Evolutionary conservation across 2,113 vertebrate species (phyloP).

Genomic region (Ictidomys tridecemlineatus): DNA sequence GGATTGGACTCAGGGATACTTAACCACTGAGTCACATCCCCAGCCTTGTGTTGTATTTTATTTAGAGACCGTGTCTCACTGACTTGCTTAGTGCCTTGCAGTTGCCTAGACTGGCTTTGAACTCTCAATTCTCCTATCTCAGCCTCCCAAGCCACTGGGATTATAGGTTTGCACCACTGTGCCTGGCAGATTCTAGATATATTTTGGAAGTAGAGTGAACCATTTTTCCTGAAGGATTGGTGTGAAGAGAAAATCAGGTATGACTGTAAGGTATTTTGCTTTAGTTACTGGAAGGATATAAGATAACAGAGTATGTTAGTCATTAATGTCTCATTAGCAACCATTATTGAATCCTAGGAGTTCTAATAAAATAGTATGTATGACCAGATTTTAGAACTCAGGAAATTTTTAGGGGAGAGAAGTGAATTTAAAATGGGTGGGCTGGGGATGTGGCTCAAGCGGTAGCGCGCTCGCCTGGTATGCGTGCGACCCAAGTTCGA

Average conservation of each 20-base stretch:
- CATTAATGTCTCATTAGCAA: constrained; percentile 20
- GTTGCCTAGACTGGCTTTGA: no score
- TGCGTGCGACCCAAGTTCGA: no score
- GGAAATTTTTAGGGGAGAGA: constrained; percentile 26
- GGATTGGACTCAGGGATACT: no score
- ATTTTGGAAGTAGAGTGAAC: not conserved
- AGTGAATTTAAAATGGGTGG: not conserved
- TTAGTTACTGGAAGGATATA: not conserved
- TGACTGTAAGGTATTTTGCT: not conserved
- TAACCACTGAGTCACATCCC: no score
- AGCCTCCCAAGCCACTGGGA: no score
- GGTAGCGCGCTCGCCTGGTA: no score
- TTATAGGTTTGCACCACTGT: no score
- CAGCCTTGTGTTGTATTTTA: no score
- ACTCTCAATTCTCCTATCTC: no score
- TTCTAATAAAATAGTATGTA: constrained; percentile 28
- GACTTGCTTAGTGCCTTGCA: no score
- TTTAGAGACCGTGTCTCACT: no score
- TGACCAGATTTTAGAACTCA: not conserved
- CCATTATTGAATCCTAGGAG: not conserved
- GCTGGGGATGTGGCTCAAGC: no score
- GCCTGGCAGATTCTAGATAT: not conserved
- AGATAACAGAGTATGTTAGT: not conserved
- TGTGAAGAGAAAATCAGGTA: not conserved
- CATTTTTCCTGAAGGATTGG: not conserved